Evolutionary conservation across 1,140 invertebrate genomes (phyloP), one percentile per base, ranked within the genome.

Genomic region (Liolophura sinensis): DNA sequence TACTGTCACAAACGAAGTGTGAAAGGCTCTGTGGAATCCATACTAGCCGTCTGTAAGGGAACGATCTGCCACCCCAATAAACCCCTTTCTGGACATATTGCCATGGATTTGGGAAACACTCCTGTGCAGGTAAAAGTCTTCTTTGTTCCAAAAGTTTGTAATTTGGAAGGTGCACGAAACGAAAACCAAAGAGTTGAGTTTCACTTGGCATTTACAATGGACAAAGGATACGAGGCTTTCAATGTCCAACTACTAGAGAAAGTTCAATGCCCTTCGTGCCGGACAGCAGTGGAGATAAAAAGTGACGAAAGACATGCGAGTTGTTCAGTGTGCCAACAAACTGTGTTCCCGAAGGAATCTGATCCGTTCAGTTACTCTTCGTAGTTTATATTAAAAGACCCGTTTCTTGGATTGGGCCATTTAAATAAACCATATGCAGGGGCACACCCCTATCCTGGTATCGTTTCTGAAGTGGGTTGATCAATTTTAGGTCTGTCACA

Each of bases 141-240:
- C 62, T 72, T 70, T 46, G 58, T 69, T 51, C 70, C 64, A 27
- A 49, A 60, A 40, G 51, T 47, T 24, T 24, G 54, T 9, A 47
- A 64, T 15, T 47, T 69, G 3, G 46, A 58, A 16, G 62, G 65
- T 0, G 48, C 64, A 12, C 22, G 62, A 15, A 62, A 59, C 25
- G 62, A 59, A 58, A 67, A 64, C 9, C 48, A 58, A 48, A 51
- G 68, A 1, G 71, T 72, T n/a, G 64, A 72, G 46, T 69, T 72
- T 67, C 22, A 60, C 47, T 24, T 72, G 47, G 64, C 68, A 12
- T 72, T 72, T 60, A 70, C 68, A 18, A 51, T 52, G 0, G 52
- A 62, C 18, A 60, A 72, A 24, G 71, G 71, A 15, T 70, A 70
- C 49, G 71, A 72, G 59, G 71, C 68, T n/a, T 72, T 64, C 62